phyloP scores from a whole-genome alignment of 2,113 vertebrate genomes.

The Cygnus atratus region DNA sequence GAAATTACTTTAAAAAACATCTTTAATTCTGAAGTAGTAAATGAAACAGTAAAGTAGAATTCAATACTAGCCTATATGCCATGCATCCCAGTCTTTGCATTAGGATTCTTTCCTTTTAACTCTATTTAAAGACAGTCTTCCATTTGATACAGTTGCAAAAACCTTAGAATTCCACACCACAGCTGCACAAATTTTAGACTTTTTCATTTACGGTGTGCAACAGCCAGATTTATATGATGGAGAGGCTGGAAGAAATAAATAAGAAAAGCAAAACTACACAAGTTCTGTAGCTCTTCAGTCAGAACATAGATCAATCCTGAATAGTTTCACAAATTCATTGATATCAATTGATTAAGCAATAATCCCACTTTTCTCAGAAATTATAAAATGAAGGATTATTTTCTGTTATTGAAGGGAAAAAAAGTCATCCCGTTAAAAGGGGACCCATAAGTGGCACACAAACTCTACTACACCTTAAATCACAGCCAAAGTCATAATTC shows the following conservation, averaged over 20 bases:
- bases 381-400: background rate
- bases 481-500: background rate
- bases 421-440: background rate
- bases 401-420: background rate
- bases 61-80: accelerated
- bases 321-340: background rate
- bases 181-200: background rate
- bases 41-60: background rate
- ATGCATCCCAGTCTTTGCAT: background rate
- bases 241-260: background rate
- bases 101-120: background rate
- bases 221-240: background rate
- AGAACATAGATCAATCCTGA: background rate
- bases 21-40: background rate
- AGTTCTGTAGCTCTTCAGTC: background rate
- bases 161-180: background rate
- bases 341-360: background rate
- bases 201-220: background rate
- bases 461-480: background rate
- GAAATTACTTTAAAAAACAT: background rate
- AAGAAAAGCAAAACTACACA: background rate
- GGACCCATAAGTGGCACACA: background rate
- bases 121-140: background rate
- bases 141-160: background rate
- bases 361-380: background rate